These are phyloP conservation scores for Monoplex corrugatus DNA, from an alignment of 2,888 invertebrate species.

Conservation along the genomic window DNA sequence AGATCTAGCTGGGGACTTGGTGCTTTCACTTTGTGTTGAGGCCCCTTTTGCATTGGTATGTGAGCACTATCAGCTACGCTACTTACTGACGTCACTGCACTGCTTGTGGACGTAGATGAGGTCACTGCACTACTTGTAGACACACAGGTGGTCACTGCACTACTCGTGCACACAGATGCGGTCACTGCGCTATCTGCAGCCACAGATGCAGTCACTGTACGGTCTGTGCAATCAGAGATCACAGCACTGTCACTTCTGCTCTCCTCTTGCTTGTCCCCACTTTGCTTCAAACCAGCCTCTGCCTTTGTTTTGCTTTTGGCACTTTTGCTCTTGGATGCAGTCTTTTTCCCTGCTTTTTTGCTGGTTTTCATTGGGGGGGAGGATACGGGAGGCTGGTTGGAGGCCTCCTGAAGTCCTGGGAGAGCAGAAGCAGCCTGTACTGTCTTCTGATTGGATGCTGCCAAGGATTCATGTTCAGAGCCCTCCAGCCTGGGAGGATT, in stretches of 20 bases:
- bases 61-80: background rate
- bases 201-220: background rate
- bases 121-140: too few species aligned
- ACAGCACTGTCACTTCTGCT: slow-evolving; percentile 3
- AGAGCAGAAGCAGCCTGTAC: background rate
- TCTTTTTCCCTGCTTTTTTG: slow-evolving; percentile 28
- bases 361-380: background rate
- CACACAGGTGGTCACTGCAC: too few species aligned
- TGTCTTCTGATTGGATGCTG: slow-evolving; percentile 33
- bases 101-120: too few species aligned
- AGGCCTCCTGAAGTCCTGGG: background rate
- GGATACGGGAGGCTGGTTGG: background rate
- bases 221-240: background rate
- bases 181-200: too few species aligned
- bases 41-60: background rate
- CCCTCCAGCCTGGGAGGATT: slow-evolving; percentile 46
- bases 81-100: background rate
- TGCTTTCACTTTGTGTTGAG: background rate
- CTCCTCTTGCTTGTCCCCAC: slow-evolving; percentile 1
- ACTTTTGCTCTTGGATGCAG: slow-evolving; percentile 41
- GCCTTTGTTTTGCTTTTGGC: slow-evolving; percentile 10
- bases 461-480: slow-evolving; percentile 29
- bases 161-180: too few species aligned
- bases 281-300: background rate
- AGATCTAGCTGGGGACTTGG: slow-evolving; percentile 39